These are phyloP conservation scores for Chaitophorus viminalis DNA, from an alignment of 2,888 invertebrate species.

Conservation along the genomic window DNA sequence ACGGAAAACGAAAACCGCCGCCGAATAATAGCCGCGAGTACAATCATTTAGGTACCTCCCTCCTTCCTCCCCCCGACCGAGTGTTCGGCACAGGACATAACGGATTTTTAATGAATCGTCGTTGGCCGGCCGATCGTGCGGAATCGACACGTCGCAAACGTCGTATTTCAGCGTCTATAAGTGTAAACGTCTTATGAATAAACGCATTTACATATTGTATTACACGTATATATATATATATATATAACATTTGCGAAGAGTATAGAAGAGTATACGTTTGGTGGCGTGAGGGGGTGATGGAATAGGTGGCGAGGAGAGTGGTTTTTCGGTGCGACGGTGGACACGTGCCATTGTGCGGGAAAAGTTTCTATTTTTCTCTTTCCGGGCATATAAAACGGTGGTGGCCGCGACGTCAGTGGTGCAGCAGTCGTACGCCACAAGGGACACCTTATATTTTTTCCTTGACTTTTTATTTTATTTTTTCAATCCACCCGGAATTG, in stretches of 20 bases:
- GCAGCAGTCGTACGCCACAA: constrained; percentile 44
- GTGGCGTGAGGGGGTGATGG: neutral
- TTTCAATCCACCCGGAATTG: constrained; percentile 58
- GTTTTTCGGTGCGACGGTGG: constrained; percentile 13
- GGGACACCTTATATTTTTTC: constrained; percentile 44
- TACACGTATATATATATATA: too few species aligned
- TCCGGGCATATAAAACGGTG: neutral
- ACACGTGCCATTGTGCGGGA: constrained; percentile 45
- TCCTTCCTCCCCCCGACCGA: neutral
- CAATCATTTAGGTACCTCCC: neutral
- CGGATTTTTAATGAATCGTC: constrained; percentile 43
- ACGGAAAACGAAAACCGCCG: constrained; percentile 5
- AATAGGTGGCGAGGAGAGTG: neutral
- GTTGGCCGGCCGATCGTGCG: neutral
- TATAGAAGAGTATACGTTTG: neutral
- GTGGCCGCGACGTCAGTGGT: constrained; percentile 10
- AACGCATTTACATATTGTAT: too few species aligned
- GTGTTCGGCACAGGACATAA: constrained; percentile 40
- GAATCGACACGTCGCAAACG: neutral
- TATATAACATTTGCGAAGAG: neutral
- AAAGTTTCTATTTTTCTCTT: constrained; percentile 49
- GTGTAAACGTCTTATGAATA: too few species aligned
- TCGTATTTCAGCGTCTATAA: neutral
- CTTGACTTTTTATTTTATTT: constrained; percentile 1
- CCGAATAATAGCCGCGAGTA: constrained; percentile 9